A percentile compares a stretch with the other conserved stretches of the same genome.
Conservation (phyloP, 2,113 vertebrate species). For the Gnathonemus echidnorhynchus region DNA sequence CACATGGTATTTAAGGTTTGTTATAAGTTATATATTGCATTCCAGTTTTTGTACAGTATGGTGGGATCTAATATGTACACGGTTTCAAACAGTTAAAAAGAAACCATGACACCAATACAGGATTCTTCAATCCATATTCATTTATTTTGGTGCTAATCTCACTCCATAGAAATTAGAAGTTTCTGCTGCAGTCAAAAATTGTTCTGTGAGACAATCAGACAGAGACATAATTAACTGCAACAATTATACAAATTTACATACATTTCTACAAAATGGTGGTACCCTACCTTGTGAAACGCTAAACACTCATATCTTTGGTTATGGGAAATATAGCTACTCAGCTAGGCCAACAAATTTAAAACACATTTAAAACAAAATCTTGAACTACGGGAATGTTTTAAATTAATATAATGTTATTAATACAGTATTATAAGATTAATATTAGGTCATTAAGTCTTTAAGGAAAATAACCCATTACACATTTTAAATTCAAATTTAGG, state of each 20-base stretch:
- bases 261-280: neutral
- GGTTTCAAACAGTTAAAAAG: neutral
- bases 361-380: neutral
- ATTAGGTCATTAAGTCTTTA: neutral
- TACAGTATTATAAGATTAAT: neutral
- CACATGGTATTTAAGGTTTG: neutral
- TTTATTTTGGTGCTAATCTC: neutral
- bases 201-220: neutral
- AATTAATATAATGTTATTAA: neutral
- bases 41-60: neutral
- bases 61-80: neutral
- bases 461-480: neutral
- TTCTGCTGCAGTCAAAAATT: neutral
- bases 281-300: neutral
- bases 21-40: neutral
- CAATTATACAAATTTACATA: neutral
- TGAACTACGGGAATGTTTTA: neutral
- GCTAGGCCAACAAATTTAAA: neutral
- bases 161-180: neutral
- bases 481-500: slow-evolving; percentile 1
- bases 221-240: neutral
- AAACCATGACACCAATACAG: neutral
- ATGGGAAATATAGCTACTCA: neutral
- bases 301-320: neutral
- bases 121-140: neutral